phyloP scores from a whole-genome alignment of 2,113 vertebrate genomes.

The Amia ocellicauda region DNA sequence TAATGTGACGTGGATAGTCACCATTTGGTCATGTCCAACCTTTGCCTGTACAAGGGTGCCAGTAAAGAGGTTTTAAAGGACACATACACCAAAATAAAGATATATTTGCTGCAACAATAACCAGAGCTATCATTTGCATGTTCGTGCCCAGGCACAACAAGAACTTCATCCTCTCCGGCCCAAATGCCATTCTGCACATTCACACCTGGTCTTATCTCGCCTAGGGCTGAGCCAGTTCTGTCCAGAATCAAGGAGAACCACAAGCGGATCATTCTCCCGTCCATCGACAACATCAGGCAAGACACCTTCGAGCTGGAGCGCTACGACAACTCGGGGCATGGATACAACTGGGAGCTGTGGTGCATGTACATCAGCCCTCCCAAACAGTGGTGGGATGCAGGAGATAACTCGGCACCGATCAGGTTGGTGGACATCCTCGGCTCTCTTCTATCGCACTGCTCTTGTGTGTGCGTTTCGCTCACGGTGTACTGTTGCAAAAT shows the following conservation, averaged over 20 bases:
- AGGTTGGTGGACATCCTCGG: conserved; percentile 58
- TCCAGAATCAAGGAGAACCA: conserved; percentile 88
- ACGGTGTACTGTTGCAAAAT: no score
- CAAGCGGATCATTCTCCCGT: conserved; percentile 86
- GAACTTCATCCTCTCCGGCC: no score
- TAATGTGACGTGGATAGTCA: no score
- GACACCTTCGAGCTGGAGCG: conserved; percentile 91
- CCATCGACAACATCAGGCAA: conserved; percentile 96
- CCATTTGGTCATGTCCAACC: no score
- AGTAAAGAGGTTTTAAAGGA: no score
- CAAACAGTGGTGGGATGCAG: conserved; percentile 94
- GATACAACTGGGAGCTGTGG: conserved; percentile 98
- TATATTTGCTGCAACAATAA: no score
- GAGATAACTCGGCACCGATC: conserved; percentile 89
- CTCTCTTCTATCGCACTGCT: not conserved
- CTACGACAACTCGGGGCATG: conserved; percentile 92
- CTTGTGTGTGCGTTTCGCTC: no score
- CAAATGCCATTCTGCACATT: no score
- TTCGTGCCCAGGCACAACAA: no score
- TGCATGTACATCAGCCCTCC: conserved; percentile 98
- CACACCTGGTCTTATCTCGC: not conserved
- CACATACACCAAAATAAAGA: not conserved
- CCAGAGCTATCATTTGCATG: no score
- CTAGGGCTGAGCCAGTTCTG: conserved; percentile 92
- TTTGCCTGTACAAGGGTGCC: no score